Conservation (phyloP, 2,113 vertebrate genomes). For the Toxotes chatareus region DNA sequence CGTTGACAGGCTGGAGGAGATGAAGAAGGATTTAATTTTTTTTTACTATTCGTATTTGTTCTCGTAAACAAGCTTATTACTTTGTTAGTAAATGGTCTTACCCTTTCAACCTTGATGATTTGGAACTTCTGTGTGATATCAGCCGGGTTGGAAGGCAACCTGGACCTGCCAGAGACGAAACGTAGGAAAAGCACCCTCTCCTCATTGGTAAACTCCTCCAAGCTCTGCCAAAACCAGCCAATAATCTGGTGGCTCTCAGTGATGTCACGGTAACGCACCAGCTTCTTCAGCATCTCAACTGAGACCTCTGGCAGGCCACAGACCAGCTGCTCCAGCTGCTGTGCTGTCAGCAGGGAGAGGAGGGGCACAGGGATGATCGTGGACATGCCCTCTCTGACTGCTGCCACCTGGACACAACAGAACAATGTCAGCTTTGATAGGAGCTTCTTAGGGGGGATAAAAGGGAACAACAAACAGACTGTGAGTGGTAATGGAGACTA, state of each 20-base stretch:
- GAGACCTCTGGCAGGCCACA: constrained; percentile 88
- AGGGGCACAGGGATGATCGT: constrained; percentile 87
- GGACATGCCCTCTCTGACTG: constrained; percentile 88
- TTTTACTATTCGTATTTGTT: neutral
- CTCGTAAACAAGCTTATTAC: neutral
- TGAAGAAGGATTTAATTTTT: neutral
- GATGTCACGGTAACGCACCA: constrained; percentile 88
- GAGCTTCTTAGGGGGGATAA: constrained; percentile 37
- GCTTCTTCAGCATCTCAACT: constrained; percentile 86
- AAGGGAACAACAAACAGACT: constrained; percentile 41
- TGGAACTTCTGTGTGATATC: constrained; percentile 88
- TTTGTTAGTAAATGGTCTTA: constrained; percentile 58
- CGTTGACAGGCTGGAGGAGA: constrained; percentile 82
- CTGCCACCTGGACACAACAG: constrained; percentile 79
- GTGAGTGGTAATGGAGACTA: constrained; percentile 43
- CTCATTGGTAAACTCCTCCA: constrained; percentile 89
- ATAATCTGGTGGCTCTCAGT: constrained; percentile 86
- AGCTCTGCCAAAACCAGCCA: constrained; percentile 87
- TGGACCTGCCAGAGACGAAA: constrained; percentile 86
- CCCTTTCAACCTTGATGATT: constrained; percentile 88
- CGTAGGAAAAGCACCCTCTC: constrained; percentile 88
- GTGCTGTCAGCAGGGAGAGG: constrained; percentile 86
- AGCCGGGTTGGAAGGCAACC: constrained; percentile 86
- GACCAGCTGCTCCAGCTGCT: constrained; percentile 88
- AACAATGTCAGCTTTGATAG: constrained; percentile 62